These are phyloP conservation scores for Phania funesta DNA, from an alignment of 2,888 invertebrate species.

Conservation along the genomic window DNA sequence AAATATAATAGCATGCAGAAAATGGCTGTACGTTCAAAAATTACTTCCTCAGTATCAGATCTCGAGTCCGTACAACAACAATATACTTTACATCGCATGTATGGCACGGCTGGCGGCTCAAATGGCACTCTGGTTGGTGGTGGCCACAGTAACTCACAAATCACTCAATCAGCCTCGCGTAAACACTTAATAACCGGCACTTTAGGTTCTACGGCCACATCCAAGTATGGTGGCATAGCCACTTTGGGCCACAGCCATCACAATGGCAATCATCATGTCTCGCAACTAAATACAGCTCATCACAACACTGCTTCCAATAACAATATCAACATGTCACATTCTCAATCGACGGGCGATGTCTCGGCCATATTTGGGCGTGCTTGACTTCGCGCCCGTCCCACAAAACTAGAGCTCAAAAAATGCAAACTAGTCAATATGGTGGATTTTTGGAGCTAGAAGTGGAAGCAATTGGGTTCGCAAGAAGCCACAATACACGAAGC, in stretches of 20 bases:
- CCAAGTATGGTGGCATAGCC: conserved; percentile 76
- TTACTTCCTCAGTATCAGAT: conserved; percentile 80
- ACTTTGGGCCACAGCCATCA: conserved; percentile 74
- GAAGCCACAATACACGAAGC: conserved; percentile 69
- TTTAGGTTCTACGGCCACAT: conserved; percentile 73
- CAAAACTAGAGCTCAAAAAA: conserved; percentile 80
- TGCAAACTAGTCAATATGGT: conserved; percentile 81
- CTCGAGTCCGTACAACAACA: conserved; percentile 80
- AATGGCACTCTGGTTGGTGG: conserved; percentile 72
- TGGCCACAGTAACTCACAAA: conserved; percentile 69
- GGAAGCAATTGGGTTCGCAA: conserved; percentile 70
- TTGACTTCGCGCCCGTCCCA: conserved; percentile 82
- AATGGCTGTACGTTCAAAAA: conserved; percentile 78
- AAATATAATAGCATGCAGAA: conserved; percentile 80
- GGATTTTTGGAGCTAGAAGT: conserved; percentile 81
- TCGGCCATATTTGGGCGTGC: conserved; percentile 84
- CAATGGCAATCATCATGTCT: conserved; percentile 72
- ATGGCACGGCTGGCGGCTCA: conserved; percentile 73
- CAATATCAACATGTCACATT: conserved; percentile 82
- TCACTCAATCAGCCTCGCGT: conserved; percentile 74
- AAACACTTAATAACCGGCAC: conserved; percentile 75
- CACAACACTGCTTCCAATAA: conserved; percentile 59
- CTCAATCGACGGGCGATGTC: conserved; percentile 85
- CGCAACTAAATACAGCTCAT: conserved; percentile 40
- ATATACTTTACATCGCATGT: conserved; percentile 79